A percentile compares a stretch with the other conserved stretches of the same genome.
These are phyloP conservation scores for Fopius arisanus DNA, from an alignment of 1,140 invertebrate genomes.

Conservation along the genomic window DNA sequence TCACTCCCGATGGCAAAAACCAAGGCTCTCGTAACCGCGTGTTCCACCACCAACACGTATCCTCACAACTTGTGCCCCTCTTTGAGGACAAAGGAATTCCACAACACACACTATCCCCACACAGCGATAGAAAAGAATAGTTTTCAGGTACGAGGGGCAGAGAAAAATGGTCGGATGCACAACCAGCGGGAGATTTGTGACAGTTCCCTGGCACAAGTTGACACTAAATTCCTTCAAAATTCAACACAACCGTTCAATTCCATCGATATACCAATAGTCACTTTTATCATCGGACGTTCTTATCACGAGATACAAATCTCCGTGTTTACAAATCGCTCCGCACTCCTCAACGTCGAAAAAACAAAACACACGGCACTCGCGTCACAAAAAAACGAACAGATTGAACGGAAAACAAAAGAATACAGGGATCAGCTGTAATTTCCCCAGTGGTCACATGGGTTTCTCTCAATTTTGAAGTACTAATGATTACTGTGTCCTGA, in stretches of 20 bases:
- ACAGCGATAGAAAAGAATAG: neutral
- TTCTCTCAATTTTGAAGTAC: too few species aligned
- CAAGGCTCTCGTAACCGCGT: too few species aligned
- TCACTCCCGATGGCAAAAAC: constrained; percentile 10
- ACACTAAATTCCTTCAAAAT: neutral
- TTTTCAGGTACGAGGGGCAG: neutral
- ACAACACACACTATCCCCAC: constrained; percentile 29
- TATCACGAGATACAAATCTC: neutral
- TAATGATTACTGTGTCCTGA: too few species aligned
- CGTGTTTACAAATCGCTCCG: neutral
- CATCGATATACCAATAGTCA: neutral
- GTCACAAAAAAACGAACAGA: too few species aligned
- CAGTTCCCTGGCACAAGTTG: neutral
- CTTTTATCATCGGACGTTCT: neutral
- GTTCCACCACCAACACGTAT: neutral
- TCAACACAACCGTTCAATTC: too few species aligned
- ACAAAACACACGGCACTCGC: too few species aligned
- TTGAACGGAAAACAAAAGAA: too few species aligned
- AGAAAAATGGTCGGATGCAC: neutral
- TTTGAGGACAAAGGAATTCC: constrained; percentile 59
- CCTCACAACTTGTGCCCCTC: neutral
- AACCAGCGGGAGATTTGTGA: neutral
- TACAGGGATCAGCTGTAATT: too few species aligned
- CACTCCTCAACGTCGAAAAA: neutral
- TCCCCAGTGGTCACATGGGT: too few species aligned